phyloP scores from a whole-genome alignment of 2,797 vertebrate species.

The Dipus sagitta region DNA sequence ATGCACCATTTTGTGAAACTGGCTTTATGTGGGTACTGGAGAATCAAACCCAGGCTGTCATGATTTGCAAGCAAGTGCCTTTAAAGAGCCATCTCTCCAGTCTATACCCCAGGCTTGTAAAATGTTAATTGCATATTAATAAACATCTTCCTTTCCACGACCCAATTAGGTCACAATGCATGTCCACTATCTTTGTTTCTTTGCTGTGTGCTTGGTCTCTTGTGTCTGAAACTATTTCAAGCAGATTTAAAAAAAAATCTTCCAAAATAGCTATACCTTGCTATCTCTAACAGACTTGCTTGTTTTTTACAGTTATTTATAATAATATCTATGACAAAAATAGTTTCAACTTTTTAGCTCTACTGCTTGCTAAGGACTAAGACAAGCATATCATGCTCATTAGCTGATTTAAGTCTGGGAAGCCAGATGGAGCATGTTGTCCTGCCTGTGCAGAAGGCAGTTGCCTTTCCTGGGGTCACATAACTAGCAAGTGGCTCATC shows the following conservation, averaged over 20 bases:
- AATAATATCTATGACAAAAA: conserved; percentile 62
- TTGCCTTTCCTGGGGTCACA: not conserved
- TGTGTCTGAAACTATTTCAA: conserved; percentile 27
- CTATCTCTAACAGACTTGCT: conserved; percentile 16
- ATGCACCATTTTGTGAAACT: too few relatives aligned
- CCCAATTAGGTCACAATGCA: not conserved
- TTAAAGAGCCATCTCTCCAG: too few relatives aligned
- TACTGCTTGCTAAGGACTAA: conserved; percentile 12
- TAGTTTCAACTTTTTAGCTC: conserved; percentile 32
- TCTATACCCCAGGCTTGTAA: not conserved
- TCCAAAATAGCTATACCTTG: conserved; percentile 24
- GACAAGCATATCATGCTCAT: not conserved
- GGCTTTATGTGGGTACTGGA: too few relatives aligned
- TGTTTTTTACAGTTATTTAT: conserved; percentile 63
- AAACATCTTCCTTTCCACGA: not conserved
- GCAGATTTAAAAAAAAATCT: conserved; percentile 21
- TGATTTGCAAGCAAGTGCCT: too few relatives aligned
- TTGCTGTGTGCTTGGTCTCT: not conserved
- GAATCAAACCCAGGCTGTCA: too few relatives aligned
- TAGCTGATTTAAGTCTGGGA: conserved; percentile 21
- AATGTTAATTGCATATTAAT: conserved; percentile 62
- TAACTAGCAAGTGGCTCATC: not conserved
- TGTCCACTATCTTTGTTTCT: not conserved
- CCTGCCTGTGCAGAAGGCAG: not conserved
- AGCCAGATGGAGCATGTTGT: not conserved